Conservation (phyloP, 1,140 invertebrate genomes). For the Bactericera cockerelli region DNA sequence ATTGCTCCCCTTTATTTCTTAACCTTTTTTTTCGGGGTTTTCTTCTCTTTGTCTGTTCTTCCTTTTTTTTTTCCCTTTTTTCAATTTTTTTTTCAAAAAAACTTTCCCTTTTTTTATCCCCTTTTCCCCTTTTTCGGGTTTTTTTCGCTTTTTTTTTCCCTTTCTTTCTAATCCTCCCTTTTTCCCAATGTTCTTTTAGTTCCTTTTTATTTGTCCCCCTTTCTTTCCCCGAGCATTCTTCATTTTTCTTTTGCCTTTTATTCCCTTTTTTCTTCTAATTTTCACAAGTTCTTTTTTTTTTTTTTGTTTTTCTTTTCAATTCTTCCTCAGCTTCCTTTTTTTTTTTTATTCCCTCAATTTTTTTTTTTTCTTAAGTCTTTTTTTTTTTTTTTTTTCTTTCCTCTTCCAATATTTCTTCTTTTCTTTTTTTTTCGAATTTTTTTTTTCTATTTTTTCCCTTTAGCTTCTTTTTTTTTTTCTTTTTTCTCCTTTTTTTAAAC, state of each 20-base stretch:
- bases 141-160: not conserved
- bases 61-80: not conserved
- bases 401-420: not conserved
- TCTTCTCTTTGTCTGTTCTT: constrained; percentile 3
- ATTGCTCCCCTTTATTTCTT: not conserved
- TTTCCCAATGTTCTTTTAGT: no score
- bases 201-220: no score
- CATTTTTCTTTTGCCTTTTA: no score
- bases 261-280: not conserved
- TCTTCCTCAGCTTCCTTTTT: not conserved
- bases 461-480: not conserved
- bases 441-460: constrained; percentile 5
- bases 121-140: not conserved
- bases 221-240: no score
- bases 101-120: not conserved
- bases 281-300: not conserved
- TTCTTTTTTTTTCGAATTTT: not conserved
- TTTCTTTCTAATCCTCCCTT: no score
- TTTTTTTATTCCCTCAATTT: not conserved
- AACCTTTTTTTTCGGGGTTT: not conserved
- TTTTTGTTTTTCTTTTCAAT: not conserved
- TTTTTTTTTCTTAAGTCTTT: not conserved
- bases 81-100: not conserved
- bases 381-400: not conserved
- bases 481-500: not conserved